These are phyloP conservation scores for Chrysochloris asiatica DNA, from an alignment of 2,113 vertebrate genomes.

Conservation along the genomic window DNA sequence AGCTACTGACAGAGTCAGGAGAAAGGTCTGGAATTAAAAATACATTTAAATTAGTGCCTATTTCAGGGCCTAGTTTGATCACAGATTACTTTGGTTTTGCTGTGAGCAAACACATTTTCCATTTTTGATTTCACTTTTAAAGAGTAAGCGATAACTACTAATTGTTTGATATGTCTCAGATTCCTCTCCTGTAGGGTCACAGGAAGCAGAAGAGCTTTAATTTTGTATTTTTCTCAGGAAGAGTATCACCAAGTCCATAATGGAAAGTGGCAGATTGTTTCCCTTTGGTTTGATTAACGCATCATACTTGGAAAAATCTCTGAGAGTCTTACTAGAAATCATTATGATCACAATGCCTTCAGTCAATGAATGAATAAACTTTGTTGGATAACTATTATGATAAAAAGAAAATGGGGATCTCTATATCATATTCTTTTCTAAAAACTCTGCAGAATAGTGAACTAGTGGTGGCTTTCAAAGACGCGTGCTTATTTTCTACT, in stretches of 20 bases:
- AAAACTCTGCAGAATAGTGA: not conserved
- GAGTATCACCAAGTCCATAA: not conserved
- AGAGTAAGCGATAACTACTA: not conserved
- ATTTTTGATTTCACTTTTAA: constrained; percentile 26
- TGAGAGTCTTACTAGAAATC: constrained; percentile 43
- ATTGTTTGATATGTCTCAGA: not conserved
- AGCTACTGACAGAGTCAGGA: constrained; percentile 33
- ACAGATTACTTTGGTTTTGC: not conserved
- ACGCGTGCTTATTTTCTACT: not conserved
- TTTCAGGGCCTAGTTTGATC: not conserved
- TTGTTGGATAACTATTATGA: not conserved
- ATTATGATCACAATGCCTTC: not conserved
- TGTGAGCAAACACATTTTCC: constrained; percentile 7
- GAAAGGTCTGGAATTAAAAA: constrained; percentile 39
- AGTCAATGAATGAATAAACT: not conserved
- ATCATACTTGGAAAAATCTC: not conserved
- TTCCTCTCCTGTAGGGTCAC: not conserved
- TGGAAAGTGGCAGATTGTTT: not conserved
- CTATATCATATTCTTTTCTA: not conserved
- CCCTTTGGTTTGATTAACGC: not conserved
- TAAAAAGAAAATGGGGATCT: not conserved
- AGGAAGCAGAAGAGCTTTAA: not conserved
- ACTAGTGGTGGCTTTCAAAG: not conserved
- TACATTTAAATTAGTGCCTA: not conserved
- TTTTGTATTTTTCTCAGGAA: not conserved